Percentiles rank a stretch among this genome's conserved stretches.
phyloP scores from a whole-genome alignment of 2,797 vertebrate genomes.

The Acropternis orthonyx region DNA sequence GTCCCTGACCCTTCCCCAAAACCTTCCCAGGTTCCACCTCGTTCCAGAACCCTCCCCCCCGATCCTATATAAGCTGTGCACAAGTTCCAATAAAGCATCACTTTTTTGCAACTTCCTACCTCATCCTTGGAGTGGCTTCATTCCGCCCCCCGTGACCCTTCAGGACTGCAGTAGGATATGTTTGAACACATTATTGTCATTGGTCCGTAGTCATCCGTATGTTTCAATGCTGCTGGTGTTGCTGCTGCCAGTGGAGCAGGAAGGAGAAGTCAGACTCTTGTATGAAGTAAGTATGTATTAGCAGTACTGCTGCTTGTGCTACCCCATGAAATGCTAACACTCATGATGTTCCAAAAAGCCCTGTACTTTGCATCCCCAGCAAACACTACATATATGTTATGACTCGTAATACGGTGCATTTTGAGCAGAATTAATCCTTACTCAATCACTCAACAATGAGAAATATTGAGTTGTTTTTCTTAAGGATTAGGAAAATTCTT shows the following conservation, averaged over 20 bases:
- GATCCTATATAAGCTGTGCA: no score
- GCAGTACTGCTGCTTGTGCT: background rate
- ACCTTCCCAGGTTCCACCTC: no score
- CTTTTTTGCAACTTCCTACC: no score
- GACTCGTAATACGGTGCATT: background rate
- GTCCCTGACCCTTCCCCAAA: no score
- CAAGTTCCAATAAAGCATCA: no score
- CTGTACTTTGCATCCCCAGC: background rate
- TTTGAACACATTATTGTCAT: background rate
- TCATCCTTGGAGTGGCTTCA: no score
- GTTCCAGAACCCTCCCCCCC: no score
- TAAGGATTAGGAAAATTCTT: constrained; percentile 74
- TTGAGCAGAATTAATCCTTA: constrained; percentile 57
- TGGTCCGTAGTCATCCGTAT: background rate
- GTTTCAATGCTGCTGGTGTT: background rate
- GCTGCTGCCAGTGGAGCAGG: background rate
- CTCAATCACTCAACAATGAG: constrained; percentile 66
- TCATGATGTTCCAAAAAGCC: background rate
- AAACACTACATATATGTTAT: background rate
- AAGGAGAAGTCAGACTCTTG: background rate
- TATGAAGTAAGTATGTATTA: background rate
- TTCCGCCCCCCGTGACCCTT: no score
- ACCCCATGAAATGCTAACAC: background rate
- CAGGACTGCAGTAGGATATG: fast-evolving
- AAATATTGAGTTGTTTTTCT: constrained; percentile 73